These are phyloP conservation scores for Troglohyphantes excavatus DNA, from an alignment of 2,888 invertebrate genomes.

Conservation along the genomic window DNA sequence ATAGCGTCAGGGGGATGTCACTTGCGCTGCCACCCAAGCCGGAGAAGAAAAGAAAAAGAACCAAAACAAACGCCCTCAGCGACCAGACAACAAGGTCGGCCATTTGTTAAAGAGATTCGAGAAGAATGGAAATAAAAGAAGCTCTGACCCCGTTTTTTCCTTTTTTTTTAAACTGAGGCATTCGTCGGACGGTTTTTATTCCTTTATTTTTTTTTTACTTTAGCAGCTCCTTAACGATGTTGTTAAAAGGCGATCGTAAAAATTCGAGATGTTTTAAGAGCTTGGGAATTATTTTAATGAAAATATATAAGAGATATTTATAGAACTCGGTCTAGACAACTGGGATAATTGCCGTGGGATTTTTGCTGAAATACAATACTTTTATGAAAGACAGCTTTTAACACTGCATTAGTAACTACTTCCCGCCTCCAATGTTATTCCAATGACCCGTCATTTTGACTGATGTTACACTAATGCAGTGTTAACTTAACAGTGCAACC, in stretches of 20 bases:
- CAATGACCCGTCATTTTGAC: no score
- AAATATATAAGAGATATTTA: no score
- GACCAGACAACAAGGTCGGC: slow-evolving; percentile 41
- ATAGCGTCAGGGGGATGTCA: neutral
- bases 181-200: neutral
- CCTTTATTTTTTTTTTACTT: neutral
- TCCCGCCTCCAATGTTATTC: no score
- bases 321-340: no score
- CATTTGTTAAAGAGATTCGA: slow-evolving; percentile 23
- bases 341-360: no score
- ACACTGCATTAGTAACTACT: no score
- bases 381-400: no score
- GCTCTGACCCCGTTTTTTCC: slow-evolving; percentile 47
- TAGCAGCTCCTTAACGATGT: neutral
- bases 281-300: neutral
- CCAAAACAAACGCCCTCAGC: slow-evolving; percentile 45
- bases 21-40: slow-evolving; percentile 7
- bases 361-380: no score
- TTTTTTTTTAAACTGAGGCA: neutral
- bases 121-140: slow-evolving; percentile 11
- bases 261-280: slow-evolving; percentile 3
- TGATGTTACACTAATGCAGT: no score
- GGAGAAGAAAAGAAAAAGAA: neutral
- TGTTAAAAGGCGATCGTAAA: slow-evolving; percentile 10
- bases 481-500: no score